Base-by-base conservation (phyloP, 2,797 vertebrate species). In the Notamacropus eugenii region DNA sequence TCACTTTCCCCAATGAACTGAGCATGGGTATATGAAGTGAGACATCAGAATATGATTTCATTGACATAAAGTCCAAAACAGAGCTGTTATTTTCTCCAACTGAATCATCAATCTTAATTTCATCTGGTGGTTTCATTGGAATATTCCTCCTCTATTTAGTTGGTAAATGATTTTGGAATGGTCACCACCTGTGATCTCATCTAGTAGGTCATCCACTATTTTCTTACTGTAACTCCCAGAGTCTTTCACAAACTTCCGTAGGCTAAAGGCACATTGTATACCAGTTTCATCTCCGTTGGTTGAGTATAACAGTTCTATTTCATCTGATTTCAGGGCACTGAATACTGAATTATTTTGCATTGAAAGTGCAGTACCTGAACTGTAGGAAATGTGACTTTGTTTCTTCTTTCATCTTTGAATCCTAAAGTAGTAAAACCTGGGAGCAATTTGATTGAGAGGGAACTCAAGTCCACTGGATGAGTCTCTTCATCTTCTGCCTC, bases 201-300 rank as follows among this genome's bases (percentile, higher is more conserved):
- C 99, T 97, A 99, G 98, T 93, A 99, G 98, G 92, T 99, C 99
- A 34, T 99, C 99, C 29, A 99, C 99, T 97, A 99, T 99, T 92
- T 97, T 99, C 98, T 99, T 99, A 87, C 99, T 99, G 97, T 99
- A 99, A 97, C 98, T 98, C 92, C 99, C 99, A 94, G 99, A 99
- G 24, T 99, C 99, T 97, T 99, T 99, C 93, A 99, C 99, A 96
- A 99, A 99, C 98, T 99, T 99, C 98, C 99, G 99, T 97, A 99
- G 98, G 98, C 99, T 99, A 97, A 99, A 99, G 19, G 99, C 99
- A 96, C 99, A 99, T 87, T 99, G 99, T 92, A 99, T 99, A 0
- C 99, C 99, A 0, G 99, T 99, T 97, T 99, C 99, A 56, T 99
- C 99, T 58, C 99, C 99, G 3, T 99, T 99, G 11, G 99, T 99